Conservation (phyloP, 2,888 invertebrate species). For the Isotomurus palustris region DNA sequence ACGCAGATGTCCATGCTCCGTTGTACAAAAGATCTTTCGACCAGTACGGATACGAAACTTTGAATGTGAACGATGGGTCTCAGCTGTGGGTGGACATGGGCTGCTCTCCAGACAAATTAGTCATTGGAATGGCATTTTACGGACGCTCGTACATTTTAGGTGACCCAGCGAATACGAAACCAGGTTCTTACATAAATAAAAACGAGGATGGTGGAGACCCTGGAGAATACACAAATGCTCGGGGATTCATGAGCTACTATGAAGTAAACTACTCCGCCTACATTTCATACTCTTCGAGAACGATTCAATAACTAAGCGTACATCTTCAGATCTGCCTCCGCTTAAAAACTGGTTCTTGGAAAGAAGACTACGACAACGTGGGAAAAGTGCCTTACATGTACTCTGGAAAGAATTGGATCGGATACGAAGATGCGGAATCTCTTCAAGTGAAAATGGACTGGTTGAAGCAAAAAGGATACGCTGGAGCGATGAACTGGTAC, state of each 20-base stretch:
- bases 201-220: slow-evolving; percentile 71
- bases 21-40: slow-evolving; percentile 79
- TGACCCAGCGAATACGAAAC: slow-evolving; percentile 57
- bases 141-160: slow-evolving; percentile 79
- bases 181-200: slow-evolving; percentile 41
- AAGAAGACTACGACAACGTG: slow-evolving; percentile 73
- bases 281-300: background rate
- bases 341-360: slow-evolving; percentile 69
- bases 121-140: slow-evolving; percentile 85
- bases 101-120: slow-evolving; percentile 77
- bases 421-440: slow-evolving; percentile 76
- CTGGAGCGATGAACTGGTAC: slow-evolving; percentile 39
- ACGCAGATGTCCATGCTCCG: slow-evolving; percentile 83
- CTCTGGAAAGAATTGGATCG: slow-evolving; percentile 75
- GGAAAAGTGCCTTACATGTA: slow-evolving; percentile 81
- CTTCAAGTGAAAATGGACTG: slow-evolving; percentile 85
- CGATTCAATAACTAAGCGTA: background rate
- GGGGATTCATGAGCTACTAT: slow-evolving; percentile 81
- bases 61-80: slow-evolving; percentile 85
- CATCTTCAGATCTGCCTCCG: slow-evolving; percentile 67
- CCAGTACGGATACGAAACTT: slow-evolving; percentile 77
- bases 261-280: slow-evolving; percentile 57
- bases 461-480: slow-evolving; percentile 58
- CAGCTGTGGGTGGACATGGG: slow-evolving; percentile 84
- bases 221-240: slow-evolving; percentile 79